phyloP scores from a whole-genome alignment of 2,888 invertebrate genomes.

The Diarsia rubi region DNA sequence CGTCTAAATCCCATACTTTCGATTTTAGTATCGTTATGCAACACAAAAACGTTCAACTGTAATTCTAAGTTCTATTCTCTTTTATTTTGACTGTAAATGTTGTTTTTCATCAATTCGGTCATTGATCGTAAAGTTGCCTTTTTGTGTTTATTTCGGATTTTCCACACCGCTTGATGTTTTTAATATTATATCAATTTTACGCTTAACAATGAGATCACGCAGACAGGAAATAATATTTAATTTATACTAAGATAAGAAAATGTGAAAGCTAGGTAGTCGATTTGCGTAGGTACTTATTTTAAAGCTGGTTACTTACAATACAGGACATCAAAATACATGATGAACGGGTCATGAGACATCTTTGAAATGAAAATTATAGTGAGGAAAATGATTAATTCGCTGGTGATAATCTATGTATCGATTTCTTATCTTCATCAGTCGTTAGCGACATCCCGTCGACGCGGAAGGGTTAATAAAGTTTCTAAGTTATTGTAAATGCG shows the following conservation, averaged over 20 bases:
- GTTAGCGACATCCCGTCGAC: conserved; percentile 15
- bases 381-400: conserved; percentile 35
- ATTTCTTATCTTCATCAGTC: conserved; percentile 32
- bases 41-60: conserved; percentile 72
- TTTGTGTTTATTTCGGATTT: conserved; percentile 46
- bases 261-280: conserved; percentile 36
- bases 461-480: conserved; percentile 26
- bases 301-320: conserved; percentile 3
- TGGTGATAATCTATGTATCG: conserved; percentile 15
- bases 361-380: conserved; percentile 26
- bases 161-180: conserved; percentile 47
- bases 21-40: conserved; percentile 76
- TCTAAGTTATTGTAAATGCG: conserved; percentile 13
- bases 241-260: conserved; percentile 24
- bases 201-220: conserved; percentile 27
- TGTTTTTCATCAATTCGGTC: conserved; percentile 64
- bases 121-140: conserved; percentile 53
- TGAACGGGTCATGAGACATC: conserved; percentile 16
- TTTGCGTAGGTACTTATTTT: conserved; percentile 16
- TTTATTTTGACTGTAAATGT: conserved; percentile 62
- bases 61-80: conserved; percentile 59
- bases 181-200: conserved; percentile 37
- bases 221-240: conserved; percentile 21
- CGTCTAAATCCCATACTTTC: conserved; percentile 73
- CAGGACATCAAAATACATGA: conserved; percentile 12